Evolutionary conservation across 2,113 vertebrate genomes (phyloP).

Genomic region (Fulmarus glacialis): DNA sequence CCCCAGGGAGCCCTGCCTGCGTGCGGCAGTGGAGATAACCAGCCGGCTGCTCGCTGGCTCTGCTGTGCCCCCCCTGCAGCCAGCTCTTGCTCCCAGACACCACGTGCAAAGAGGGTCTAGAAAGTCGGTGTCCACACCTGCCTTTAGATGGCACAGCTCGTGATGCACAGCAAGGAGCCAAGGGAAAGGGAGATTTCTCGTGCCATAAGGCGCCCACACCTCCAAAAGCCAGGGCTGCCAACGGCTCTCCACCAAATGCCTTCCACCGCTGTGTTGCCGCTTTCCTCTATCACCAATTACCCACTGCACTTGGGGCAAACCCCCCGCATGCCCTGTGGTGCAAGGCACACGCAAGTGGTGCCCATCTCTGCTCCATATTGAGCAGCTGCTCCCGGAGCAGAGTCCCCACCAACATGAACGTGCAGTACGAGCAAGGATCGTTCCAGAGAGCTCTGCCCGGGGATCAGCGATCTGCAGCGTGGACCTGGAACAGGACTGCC

Average conservation of each 20-base stretch:
- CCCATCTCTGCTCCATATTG: fast-evolving
- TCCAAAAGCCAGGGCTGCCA: not conserved
- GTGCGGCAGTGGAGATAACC: fast-evolving
- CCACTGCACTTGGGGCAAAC: not conserved
- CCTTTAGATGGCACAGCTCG: not conserved
- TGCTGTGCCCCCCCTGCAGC: not conserved
- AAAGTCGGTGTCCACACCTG: too few relatives aligned
- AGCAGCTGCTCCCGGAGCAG: not conserved
- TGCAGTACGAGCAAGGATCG: fast-evolving
- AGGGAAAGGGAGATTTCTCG: too few relatives aligned
- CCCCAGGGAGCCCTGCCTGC: not conserved
- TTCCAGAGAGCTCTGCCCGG: not conserved
- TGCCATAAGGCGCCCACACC: not conserved
- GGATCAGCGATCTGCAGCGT: fast-evolving
- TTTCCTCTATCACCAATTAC: not conserved
- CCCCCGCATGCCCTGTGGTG: fast-evolving
- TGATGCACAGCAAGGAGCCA: too few relatives aligned
- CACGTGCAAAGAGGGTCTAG: not conserved
- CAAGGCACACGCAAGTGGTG: fast-evolving
- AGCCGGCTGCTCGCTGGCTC: fast-evolving
- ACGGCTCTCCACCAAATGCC: not conserved
- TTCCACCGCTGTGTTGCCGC: fast-evolving
- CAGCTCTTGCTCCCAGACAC: not conserved
- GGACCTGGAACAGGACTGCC: fast-evolving
- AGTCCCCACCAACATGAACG: fast-evolving